Conservation (phyloP, 1,140 invertebrate species). For the Nymphalis io region DNA sequence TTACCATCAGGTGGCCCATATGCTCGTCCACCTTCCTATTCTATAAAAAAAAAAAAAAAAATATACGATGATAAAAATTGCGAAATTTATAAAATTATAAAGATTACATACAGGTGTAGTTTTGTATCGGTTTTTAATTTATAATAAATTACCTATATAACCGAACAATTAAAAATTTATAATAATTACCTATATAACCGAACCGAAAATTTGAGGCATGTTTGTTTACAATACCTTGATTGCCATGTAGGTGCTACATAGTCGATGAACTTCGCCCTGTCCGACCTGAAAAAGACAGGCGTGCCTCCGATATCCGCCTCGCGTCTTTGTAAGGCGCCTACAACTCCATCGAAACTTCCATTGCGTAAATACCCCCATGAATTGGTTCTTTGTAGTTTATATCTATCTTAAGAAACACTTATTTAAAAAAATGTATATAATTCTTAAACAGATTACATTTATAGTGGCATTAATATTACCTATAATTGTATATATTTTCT, state of each 20-base stretch:
- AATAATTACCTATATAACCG: too few relatives aligned
- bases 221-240: constrained; percentile 81
- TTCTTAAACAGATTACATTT: not conserved
- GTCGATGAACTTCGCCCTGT: constrained; percentile 82
- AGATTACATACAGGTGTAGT: too few relatives aligned
- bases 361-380: constrained; percentile 85
- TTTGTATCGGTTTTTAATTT: too few relatives aligned
- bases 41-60: too few relatives aligned
- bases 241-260: constrained; percentile 83
- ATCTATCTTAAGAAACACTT: constrained; percentile 57
- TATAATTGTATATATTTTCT: constrained; percentile 83
- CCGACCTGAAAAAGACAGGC: constrained; percentile 82
- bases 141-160: too few relatives aligned
- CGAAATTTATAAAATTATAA: too few relatives aligned
- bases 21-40: too few relatives aligned
- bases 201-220: too few relatives aligned
- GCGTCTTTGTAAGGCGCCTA: constrained; percentile 82
- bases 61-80: too few relatives aligned
- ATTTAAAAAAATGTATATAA: not conserved
- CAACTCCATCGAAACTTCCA: constrained; percentile 85
- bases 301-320: constrained; percentile 83
- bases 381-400: constrained; percentile 77
- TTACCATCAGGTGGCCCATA: too few relatives aligned
- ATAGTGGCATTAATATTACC: constrained; percentile 60
- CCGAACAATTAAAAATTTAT: too few relatives aligned